These are phyloP conservation scores for Drosophila incognita DNA, from an alignment of 2,888 invertebrate species.

Conservation along the genomic window DNA sequence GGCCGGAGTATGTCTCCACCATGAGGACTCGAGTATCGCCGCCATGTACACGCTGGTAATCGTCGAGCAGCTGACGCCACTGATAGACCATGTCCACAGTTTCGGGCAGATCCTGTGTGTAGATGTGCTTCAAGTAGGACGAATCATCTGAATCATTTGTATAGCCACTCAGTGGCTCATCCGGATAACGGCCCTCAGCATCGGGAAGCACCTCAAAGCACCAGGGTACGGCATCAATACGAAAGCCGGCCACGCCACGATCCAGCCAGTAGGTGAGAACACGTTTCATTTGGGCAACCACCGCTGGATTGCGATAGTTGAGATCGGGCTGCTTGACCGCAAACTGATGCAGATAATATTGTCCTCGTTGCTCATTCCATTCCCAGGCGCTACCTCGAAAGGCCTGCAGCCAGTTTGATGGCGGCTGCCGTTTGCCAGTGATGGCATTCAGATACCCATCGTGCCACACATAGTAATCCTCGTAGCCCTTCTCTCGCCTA, in stretches of 20 bases:
- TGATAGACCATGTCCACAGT: conserved; percentile 89
- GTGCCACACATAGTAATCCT: conserved; percentile 92
- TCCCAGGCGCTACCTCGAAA: conserved; percentile 91
- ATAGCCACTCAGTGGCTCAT: conserved; percentile 86
- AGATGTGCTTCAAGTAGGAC: conserved; percentile 87
- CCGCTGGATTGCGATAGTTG: conserved; percentile 89
- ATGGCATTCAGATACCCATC: conserved; percentile 85
- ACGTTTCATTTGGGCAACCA: conserved; percentile 87
- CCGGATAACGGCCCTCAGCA: conserved; percentile 87
- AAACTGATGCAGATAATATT: conserved; percentile 92
- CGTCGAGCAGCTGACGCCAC: conserved; percentile 88
- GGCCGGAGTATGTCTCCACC: conserved; percentile 87
- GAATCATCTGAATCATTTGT: conserved; percentile 86
- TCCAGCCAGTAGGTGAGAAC: conserved; percentile 92
- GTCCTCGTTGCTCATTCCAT: conserved; percentile 88
- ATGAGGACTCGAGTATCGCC: conserved; percentile 86
- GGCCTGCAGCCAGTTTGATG: conserved; percentile 85
- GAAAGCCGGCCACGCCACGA: conserved; percentile 94
- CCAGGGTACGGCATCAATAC: conserved; percentile 90
- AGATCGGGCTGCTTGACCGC: conserved; percentile 91
- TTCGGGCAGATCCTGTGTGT: conserved; percentile 88
- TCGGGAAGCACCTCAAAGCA: conserved; percentile 85
- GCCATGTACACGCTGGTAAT: conserved; percentile 85
- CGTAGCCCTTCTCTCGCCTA: conserved; percentile 87
- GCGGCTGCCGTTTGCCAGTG: conserved; percentile 69